phyloP scores from a whole-genome alignment of 2,888 invertebrate species.

The Perizoma flavofasciatum region DNA sequence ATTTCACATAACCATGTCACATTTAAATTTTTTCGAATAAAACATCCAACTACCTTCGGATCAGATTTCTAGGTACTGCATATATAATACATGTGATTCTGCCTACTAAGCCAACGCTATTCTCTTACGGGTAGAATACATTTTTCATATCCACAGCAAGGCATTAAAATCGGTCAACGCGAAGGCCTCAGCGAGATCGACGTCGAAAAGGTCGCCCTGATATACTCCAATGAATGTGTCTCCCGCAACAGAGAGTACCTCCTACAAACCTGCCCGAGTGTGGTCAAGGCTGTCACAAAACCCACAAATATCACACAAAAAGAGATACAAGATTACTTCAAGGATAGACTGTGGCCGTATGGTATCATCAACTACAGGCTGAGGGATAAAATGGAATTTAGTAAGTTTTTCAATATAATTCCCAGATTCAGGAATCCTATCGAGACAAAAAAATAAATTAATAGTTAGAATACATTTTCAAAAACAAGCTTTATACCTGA shows the following conservation, averaged over 20 bases:
- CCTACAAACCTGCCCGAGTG: slow-evolving; percentile 68
- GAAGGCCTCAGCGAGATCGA: slow-evolving; percentile 68
- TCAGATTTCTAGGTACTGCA: no score
- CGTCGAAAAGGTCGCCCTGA: slow-evolving; percentile 61
- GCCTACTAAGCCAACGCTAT: no score
- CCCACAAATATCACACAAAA: slow-evolving; percentile 32
- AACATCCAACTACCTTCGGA: no score
- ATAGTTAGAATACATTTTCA: no score
- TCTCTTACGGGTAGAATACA: no score
- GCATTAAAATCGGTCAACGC: slow-evolving; percentile 67
- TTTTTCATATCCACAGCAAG: slow-evolving; percentile 40
- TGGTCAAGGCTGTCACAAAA: slow-evolving; percentile 43
- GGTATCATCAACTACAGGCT: slow-evolving; percentile 65
- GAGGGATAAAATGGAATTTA: slow-evolving; percentile 61
- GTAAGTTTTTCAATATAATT: slow-evolving; percentile 53
- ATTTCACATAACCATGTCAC: no score
- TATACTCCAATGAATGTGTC: slow-evolving; percentile 65
- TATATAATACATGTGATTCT: no score
- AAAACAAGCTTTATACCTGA: no score
- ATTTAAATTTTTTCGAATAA: no score
- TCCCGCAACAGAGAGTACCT: slow-evolving; percentile 67
- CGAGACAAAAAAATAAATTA: no score
- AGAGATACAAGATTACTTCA: slow-evolving; percentile 62
- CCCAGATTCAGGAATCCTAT: no score
- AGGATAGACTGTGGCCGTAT: slow-evolving; percentile 62